Percentiles rank a stretch among this genome's conserved stretches.
Evolutionary conservation across 2,888 invertebrate species (phyloP).

Genomic region (Lasioglossum calceatum): DNA sequence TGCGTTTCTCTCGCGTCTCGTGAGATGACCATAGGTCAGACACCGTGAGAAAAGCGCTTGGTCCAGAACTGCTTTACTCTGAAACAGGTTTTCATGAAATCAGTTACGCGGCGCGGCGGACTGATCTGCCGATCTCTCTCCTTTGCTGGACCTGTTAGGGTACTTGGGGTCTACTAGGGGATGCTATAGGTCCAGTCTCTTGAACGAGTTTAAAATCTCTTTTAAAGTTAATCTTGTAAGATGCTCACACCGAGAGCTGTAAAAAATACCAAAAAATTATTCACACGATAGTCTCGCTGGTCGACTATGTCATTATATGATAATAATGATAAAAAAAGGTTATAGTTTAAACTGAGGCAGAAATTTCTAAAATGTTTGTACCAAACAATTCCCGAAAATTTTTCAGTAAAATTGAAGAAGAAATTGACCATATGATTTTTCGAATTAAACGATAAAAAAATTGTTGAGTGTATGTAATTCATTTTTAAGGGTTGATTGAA

Average conservation of each 20-base stretch:
- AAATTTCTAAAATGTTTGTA: neutral
- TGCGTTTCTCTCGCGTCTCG: constrained; percentile 65
- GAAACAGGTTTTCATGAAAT: constrained; percentile 73
- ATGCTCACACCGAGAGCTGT: neutral
- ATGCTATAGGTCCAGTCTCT: constrained; percentile 2
- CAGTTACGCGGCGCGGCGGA: constrained; percentile 46
- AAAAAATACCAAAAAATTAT: neutral
- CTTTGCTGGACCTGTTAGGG: constrained; percentile 21
- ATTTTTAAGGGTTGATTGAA: neutral
- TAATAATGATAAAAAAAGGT: neutral
- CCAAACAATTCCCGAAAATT: neutral
- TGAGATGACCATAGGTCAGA: constrained; percentile 80
- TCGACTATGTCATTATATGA: neutral
- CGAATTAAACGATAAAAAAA: neutral
- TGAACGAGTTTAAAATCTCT: neutral
- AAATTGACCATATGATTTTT: neutral
- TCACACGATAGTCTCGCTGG: neutral
- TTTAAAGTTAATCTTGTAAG: neutral
- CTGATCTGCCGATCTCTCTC: constrained; percentile 39
- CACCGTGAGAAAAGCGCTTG: constrained; percentile 79
- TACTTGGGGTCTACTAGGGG: neutral
- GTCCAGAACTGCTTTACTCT: constrained; percentile 73
- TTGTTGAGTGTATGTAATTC: neutral
- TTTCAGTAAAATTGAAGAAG: neutral
- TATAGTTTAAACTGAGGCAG: neutral